phyloP scores from a whole-genome alignment of 2,113 vertebrate genomes.

The Tragelaphus strepsiceros region DNA sequence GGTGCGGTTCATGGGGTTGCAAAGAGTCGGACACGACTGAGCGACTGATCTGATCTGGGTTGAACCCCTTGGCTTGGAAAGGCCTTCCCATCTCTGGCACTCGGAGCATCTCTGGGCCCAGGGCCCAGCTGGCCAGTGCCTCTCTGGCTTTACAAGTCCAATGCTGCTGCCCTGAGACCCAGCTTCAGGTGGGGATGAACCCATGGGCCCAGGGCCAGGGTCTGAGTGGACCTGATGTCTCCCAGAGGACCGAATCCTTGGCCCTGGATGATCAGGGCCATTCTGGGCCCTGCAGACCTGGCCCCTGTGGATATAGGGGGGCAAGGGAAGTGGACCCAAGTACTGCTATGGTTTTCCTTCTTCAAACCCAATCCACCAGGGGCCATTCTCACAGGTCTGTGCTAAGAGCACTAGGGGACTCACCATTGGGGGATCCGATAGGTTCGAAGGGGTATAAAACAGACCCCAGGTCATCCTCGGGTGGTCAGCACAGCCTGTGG shows the following conservation, averaged over 20 bases:
- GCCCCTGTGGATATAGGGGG: not conserved
- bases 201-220: not conserved
- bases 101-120: not conserved
- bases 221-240: not conserved
- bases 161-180: not conserved
- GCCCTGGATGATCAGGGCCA: not conserved
- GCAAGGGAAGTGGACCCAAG: not conserved
- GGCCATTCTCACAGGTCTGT: not conserved
- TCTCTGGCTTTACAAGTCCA: not conserved
- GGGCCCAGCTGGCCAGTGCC: not conserved
- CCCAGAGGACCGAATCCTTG: not conserved
- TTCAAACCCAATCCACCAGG: not conserved
- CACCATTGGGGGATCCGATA: not conserved
- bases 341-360: not conserved
- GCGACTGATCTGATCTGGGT: too few relatives aligned
- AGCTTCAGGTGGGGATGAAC: not conserved
- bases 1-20: too few relatives aligned
- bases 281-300: not conserved
- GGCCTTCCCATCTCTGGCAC: not conserved
- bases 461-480: not conserved
- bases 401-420: conserved; percentile 12
- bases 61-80: not conserved
- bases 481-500: not conserved
- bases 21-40: too few relatives aligned
- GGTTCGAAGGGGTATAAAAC: not conserved